Percentiles rank a stretch among this genome's conserved stretches.
These are phyloP conservation scores for Thera britannica DNA, from an alignment of 2,888 invertebrate genomes.

Conservation along the genomic window DNA sequence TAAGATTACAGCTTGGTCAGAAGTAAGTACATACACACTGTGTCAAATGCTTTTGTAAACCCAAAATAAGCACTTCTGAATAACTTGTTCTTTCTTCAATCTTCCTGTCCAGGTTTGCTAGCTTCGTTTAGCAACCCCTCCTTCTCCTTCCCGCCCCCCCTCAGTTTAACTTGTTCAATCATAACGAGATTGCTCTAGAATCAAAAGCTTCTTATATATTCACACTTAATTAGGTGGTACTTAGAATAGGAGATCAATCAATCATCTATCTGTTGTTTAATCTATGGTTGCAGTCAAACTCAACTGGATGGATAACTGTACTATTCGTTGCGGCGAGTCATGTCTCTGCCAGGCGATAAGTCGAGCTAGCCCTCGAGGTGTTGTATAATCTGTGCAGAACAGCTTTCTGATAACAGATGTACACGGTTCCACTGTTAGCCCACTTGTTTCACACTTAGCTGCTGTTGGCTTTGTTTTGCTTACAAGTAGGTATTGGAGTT, in stretches of 20 bases:
- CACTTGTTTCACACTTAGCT: conserved; percentile 35
- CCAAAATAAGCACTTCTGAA: too few species aligned
- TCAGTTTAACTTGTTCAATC: too few species aligned
- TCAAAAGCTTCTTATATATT: too few species aligned
- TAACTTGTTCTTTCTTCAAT: too few species aligned
- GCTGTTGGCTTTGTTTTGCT: conserved; percentile 23
- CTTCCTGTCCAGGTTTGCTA: too few species aligned
- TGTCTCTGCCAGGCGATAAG: conserved; percentile 42
- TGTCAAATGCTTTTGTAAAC: too few species aligned
- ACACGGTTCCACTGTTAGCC: conserved; percentile 39
- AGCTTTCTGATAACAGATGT: conserved; percentile 38
- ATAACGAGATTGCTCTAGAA: too few species aligned
- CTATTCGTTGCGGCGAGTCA: conserved; percentile 39
- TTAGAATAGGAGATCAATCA: background rate
- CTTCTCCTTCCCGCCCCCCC: too few species aligned
- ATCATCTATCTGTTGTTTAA: conserved; percentile 8
- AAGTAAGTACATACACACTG: too few species aligned
- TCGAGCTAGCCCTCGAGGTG: conserved; percentile 27
- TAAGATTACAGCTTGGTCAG: too few species aligned
- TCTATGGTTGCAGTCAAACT: conserved; percentile 54
- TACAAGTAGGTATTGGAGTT: conserved; percentile 2
- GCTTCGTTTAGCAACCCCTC: too few species aligned
- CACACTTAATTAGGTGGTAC: background rate
- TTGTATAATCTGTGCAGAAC: conserved; percentile 20
- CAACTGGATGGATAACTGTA: conserved; percentile 46